Conservation (phyloP, 2,797 vertebrate genomes). For the Ctenopoma multispine region DNA sequence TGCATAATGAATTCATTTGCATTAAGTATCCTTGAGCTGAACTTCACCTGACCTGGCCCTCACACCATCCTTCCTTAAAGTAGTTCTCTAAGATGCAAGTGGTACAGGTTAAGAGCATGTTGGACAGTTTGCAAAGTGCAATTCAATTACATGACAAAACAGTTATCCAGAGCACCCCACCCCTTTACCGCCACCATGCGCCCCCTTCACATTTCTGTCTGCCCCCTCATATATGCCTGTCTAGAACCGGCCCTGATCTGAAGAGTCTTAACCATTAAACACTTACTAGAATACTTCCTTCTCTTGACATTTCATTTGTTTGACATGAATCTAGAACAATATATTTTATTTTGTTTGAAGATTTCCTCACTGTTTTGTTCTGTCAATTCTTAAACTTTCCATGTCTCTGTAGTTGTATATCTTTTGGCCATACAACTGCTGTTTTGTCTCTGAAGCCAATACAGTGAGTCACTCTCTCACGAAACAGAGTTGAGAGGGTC, state of each 20-base stretch:
- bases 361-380: slow-evolving; percentile 45
- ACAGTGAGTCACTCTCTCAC: slow-evolving; percentile 72
- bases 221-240: too few relatives aligned
- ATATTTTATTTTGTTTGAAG: slow-evolving; percentile 22
- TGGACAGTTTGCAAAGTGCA: too few relatives aligned
- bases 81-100: slow-evolving; percentile 29
- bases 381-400: slow-evolving; percentile 48
- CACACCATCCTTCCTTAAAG: slow-evolving; percentile 30
- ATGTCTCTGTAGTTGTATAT: slow-evolving; percentile 43
- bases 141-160: too few relatives aligned
- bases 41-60: slow-evolving; percentile 45
- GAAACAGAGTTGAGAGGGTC: slow-evolving; percentile 61
- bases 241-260: too few relatives aligned
- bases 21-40: slow-evolving; percentile 59
- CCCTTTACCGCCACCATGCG: too few relatives aligned
- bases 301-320: slow-evolving; percentile 37
- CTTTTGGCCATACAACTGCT: slow-evolving; percentile 50
- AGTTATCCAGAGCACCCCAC: too few relatives aligned
- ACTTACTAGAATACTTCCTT: not conserved
- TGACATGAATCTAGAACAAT: slow-evolving; percentile 19
- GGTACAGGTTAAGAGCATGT: slow-evolving; percentile 36
- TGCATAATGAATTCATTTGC: slow-evolving; percentile 50
- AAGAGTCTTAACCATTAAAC: slow-evolving; percentile 16
- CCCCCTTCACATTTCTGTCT: too few relatives aligned
- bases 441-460: slow-evolving; percentile 69